A percentile compares a stretch with the other conserved stretches of the same genome.
These are phyloP conservation scores for Drepana arcuata DNA, from an alignment of 1,140 invertebrate species.

Conservation along the genomic window DNA sequence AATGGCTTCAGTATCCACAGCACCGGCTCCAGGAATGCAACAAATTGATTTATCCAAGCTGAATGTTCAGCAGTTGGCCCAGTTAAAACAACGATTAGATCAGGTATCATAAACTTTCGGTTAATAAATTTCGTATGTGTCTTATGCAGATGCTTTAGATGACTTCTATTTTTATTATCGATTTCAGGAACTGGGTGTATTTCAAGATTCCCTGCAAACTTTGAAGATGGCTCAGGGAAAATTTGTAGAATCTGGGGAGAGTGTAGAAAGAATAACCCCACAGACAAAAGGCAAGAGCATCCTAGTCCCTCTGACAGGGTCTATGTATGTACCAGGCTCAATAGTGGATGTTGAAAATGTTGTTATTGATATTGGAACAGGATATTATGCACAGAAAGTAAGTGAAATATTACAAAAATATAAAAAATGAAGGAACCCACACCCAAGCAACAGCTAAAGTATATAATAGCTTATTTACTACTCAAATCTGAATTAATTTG, in stretches of 20 bases:
- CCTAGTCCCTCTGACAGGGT: constrained; percentile 92
- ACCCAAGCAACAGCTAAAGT: no score
- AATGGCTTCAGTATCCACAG: constrained; percentile 75
- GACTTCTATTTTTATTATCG: constrained; percentile 14
- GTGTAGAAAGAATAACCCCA: constrained; percentile 85
- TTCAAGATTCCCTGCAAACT: constrained; percentile 90
- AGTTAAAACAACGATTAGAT: constrained; percentile 90
- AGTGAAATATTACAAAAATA: no score
- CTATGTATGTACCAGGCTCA: constrained; percentile 95
- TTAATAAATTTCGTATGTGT: no score
- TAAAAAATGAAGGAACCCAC: no score
- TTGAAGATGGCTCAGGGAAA: constrained; percentile 92
- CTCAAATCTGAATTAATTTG: no score
- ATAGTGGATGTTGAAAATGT: constrained; percentile 87
- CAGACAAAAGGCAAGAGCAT: constrained; percentile 85
- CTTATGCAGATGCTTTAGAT: no score
- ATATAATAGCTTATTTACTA: no score
- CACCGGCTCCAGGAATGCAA: constrained; percentile 75
- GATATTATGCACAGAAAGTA: constrained; percentile 95
- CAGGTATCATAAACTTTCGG: constrained; percentile 70
- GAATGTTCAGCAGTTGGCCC: constrained; percentile 83
- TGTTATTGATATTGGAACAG: constrained; percentile 94
- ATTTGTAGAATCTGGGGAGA: constrained; percentile 89
- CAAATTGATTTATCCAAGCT: constrained; percentile 85
- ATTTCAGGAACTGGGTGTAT: constrained; percentile 85